Conservation (phyloP, 2,888 invertebrate species). For the Cheilosia pagana region DNA sequence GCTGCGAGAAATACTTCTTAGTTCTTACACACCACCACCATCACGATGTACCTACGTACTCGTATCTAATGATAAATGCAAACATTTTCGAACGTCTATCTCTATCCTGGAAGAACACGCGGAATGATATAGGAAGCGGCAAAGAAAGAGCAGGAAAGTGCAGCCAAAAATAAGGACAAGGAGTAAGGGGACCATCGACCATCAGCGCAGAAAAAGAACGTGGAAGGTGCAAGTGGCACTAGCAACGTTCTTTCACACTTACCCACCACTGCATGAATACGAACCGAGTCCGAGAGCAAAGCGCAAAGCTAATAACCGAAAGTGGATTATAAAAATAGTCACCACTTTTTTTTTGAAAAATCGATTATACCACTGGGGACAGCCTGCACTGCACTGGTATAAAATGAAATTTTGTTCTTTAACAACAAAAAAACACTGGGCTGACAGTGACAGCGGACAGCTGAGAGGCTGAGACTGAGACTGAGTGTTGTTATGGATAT, state of each 20-base stretch:
- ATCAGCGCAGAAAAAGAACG: not conserved
- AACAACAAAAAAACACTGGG: no score
- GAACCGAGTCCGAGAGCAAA: not conserved
- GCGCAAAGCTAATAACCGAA: not conserved
- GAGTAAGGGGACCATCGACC: no score
- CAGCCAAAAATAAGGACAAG: not conserved
- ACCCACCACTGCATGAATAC: constrained; percentile 8
- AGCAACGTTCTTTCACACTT: constrained; percentile 17
- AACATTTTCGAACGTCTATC: constrained; percentile 33
- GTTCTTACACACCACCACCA: constrained; percentile 10
- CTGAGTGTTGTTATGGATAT: no score
- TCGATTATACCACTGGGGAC: constrained; percentile 40
- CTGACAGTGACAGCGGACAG: no score
- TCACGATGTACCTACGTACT: not conserved
- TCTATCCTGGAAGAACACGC: not conserved
- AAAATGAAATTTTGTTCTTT: constrained; percentile 22
- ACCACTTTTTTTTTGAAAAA: constrained; percentile 41
- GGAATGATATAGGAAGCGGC: not conserved
- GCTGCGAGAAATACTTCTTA: constrained; percentile 27
- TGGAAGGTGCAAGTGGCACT: not conserved
- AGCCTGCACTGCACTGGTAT: no score
- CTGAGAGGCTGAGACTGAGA: no score
- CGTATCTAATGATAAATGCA: constrained; percentile 44
- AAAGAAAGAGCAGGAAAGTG: not conserved
- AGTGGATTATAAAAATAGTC: no score